Evolutionary conservation across 2,113 vertebrate species (phyloP), one percentile per base, ranked within the genome.

Genomic region (Tragelaphus imberbis): DNA sequence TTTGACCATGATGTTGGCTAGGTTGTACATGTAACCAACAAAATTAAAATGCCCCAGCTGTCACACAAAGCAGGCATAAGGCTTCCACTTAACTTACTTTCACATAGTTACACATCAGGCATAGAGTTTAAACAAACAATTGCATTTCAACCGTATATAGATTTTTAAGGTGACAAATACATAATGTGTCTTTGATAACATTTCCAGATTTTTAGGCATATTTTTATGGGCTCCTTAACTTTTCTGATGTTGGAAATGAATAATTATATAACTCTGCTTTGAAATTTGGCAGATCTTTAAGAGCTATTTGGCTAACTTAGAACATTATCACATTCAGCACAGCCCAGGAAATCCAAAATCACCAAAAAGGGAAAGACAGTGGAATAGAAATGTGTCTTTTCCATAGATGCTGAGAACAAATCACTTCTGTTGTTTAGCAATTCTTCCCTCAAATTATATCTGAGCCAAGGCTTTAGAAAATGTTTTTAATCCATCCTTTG

Each of bases 281-380:
- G 80, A 95, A 91, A 96, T 80, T 93, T 97, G 95, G 84, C 95
- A 97, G 84, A 36, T 84, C 53, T 33, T 90, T 56, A 80, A 51
- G 51, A 80, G 40, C 79, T 15, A 82, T 84, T 65, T 98, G 94
- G 92, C 96, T 84, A 87, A 79, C 40, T 82, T 79, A 90, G 71
- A 87, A 87, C 84, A 84, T 87, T 90, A 95, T 93, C 95, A 97
- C 95, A 96, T 96, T 96, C 80, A 85, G 68, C 49, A 68, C 27
- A 95, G 58, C 82, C 61, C 53, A 91, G 53, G 63, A 94, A 96
- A 49, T 91, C 86, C 59, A 93, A 92, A 91, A 79, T 91, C 86
- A 94, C 90, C 90, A 56, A 94, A 97, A 96, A 95, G 55, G 90
- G 65, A 96, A 93, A 91, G 56, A 44, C 7, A 58, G 84, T 79